A percentile compares a stretch with the other conserved stretches of the same genome.
These are phyloP conservation scores for Odocoileus virginianus DNA, from an alignment of 2,113 vertebrate species.

Conservation along the genomic window DNA sequence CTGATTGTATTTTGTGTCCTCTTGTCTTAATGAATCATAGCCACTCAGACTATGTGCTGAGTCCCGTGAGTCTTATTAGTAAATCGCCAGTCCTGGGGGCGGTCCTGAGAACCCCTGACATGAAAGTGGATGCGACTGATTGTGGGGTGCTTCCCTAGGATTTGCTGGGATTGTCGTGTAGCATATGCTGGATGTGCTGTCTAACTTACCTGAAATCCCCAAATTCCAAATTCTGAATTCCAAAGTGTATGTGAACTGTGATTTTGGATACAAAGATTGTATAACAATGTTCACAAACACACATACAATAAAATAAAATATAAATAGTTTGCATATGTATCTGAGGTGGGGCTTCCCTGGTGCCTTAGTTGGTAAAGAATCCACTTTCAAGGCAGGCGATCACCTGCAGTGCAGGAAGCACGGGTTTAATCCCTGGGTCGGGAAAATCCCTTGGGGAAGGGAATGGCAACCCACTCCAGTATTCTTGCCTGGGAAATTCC, in stretches of 20 bases:
- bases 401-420: not conserved
- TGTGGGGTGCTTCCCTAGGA: rapidly evolving
- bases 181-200: no score
- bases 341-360: not conserved
- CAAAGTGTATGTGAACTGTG: not conserved
- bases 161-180: not conserved
- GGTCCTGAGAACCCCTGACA: not conserved
- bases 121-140: not conserved
- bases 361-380: not conserved
- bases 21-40: not conserved
- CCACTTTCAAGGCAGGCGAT: not conserved
- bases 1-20: not conserved
- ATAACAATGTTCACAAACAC: not conserved
- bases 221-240: not conserved
- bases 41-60: not conserved
- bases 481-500: not conserved
- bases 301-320: not conserved
- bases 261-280: not conserved
- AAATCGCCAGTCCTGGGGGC: not conserved
- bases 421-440: rapidly evolving
- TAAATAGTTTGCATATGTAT: not conserved
- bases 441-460: not conserved
- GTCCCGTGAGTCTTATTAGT: not conserved
- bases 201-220: not conserved
- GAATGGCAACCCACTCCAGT: not conserved